Evolutionary conservation across 2,113 vertebrate species (phyloP).

Genomic region (Petaurus breviceps): DNA sequence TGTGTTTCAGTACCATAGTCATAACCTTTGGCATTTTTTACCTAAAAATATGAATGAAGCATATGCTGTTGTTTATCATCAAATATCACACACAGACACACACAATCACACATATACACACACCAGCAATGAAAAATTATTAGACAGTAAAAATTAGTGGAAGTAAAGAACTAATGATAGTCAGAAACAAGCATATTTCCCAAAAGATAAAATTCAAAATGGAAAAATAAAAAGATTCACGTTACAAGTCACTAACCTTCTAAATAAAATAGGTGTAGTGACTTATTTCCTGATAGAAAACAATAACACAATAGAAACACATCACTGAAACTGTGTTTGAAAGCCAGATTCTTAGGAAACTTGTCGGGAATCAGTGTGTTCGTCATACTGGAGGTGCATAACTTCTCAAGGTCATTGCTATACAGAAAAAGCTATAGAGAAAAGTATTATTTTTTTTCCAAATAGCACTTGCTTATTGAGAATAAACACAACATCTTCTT

Average conservation of each 20-base stretch:
- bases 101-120: background rate
- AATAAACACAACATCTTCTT: slow-evolving; percentile 43
- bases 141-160: slow-evolving; percentile 21
- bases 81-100: background rate
- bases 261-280: background rate
- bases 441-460: background rate
- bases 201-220: slow-evolving; percentile 51
- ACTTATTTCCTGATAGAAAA: slow-evolving; percentile 48
- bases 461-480: slow-evolving; percentile 13
- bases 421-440: background rate
- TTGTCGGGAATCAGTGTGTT: slow-evolving; percentile 3
- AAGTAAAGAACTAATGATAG: slow-evolving; percentile 44
- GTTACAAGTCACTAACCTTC: slow-evolving; percentile 18
- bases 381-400: slow-evolving; percentile 42
- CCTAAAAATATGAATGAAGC: background rate
- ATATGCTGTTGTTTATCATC: background rate
- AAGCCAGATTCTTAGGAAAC: slow-evolving; percentile 20
- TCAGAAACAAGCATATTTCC: background rate
- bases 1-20: background rate
- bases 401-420: slow-evolving; percentile 19
- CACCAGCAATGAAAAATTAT: background rate
- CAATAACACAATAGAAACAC: slow-evolving; percentile 24
- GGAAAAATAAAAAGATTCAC: slow-evolving; percentile 25
- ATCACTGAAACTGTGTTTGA: slow-evolving; percentile 34
- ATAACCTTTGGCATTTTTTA: background rate